phyloP scores from a whole-genome alignment of 1,140 invertebrate genomes.

The Formica selysi region DNA sequence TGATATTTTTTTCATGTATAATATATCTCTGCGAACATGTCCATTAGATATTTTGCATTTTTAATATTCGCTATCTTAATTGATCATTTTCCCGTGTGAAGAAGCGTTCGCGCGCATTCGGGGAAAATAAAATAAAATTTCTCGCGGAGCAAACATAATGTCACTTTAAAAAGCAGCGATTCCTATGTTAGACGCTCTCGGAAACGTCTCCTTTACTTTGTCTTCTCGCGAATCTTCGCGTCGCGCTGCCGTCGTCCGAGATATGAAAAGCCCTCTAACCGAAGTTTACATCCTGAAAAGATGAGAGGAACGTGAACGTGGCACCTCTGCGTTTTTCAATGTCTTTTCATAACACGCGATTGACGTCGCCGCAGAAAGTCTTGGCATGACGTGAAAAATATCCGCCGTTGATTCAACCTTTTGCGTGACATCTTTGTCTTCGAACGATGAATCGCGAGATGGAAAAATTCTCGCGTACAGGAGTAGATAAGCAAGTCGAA shows the following conservation, averaged over 20 bases:
- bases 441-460: not conserved
- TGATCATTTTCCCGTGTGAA: not conserved
- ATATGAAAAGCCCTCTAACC: constrained; percentile 64
- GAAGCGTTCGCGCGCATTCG: not conserved
- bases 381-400: not conserved
- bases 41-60: not conserved
- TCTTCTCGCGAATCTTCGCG: not conserved
- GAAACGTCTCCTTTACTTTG: constrained; percentile 35
- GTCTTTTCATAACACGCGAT: constrained; percentile 64
- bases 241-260: constrained; percentile 11
- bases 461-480: not conserved
- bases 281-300: constrained; percentile 43
- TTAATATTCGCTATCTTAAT: constrained; percentile 31
- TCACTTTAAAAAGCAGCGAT: constrained; percentile 54
- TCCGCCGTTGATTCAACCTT: not conserved
- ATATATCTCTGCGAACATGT: not conserved
- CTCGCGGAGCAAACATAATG: constrained; percentile 23
- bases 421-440: constrained; percentile 49
- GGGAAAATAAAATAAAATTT: constrained; percentile 37
- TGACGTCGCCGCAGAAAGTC: constrained; percentile 64
- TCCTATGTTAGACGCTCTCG: constrained; percentile 6
- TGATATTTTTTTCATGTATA: not conserved
- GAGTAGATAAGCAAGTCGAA: not conserved
- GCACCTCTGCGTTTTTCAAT: constrained; percentile 70
- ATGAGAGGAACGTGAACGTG: constrained; percentile 14